A percentile compares a stretch with the other conserved stretches of the same genome.
These are phyloP conservation scores for Rhinopomastus cyanomelas DNA, from an alignment of 2,113 vertebrate genomes.

Conservation along the genomic window DNA sequence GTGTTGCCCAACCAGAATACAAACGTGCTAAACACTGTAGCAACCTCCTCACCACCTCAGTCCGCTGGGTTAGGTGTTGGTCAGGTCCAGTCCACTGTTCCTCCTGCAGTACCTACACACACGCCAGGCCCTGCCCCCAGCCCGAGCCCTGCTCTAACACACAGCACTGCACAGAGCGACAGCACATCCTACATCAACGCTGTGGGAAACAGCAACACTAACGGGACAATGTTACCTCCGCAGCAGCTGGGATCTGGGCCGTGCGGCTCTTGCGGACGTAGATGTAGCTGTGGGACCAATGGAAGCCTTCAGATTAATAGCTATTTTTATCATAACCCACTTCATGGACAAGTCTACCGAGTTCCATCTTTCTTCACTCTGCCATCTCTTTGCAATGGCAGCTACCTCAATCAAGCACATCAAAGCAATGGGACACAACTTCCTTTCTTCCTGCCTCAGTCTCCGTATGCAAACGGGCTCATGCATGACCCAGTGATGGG, in stretches of 20 bases:
- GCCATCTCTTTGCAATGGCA: constrained; percentile 88
- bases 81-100: constrained; percentile 77
- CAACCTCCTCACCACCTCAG: constrained; percentile 67
- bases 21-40: constrained; percentile 70
- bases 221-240: constrained; percentile 68
- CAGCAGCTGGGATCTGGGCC: constrained; percentile 79
- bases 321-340: constrained; percentile 83
- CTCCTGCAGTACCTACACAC: constrained; percentile 86
- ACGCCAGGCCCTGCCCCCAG: constrained; percentile 88
- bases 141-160: constrained; percentile 86
- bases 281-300: constrained; percentile 87
- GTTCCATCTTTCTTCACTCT: constrained; percentile 87
- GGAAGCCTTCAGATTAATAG: constrained; percentile 78
- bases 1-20: constrained; percentile 76
- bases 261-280: constrained; percentile 89
- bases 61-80: constrained; percentile 68
- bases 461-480: constrained; percentile 82
- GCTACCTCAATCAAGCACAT: constrained; percentile 93
- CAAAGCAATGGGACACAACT: constrained; percentile 88
- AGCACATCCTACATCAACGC: constrained; percentile 86
- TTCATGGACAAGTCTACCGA: constrained; percentile 87
- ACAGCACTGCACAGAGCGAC: constrained; percentile 89
- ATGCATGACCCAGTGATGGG: constrained; percentile 90
- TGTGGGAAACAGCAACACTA: constrained; percentile 75
- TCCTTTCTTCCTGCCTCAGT: constrained; percentile 85